phyloP scores from a whole-genome alignment of 1,140 invertebrate species.

The Cydia fagiglandana region DNA sequence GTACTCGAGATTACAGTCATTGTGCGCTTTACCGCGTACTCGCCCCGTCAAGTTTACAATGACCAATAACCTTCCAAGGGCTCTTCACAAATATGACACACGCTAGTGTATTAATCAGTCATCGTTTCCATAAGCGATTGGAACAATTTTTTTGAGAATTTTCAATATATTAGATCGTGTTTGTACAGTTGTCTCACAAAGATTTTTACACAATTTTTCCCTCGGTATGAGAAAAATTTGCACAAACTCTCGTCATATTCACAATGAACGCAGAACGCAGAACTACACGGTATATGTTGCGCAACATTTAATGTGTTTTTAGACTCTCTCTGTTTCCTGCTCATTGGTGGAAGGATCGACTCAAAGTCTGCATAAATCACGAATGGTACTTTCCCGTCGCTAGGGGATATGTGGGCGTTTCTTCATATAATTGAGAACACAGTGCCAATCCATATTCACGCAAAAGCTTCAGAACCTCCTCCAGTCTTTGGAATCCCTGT shows the following conservation, averaged over 20 bases:
- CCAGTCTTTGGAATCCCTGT: no score
- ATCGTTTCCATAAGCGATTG: background rate
- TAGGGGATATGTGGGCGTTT: no score
- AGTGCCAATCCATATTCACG: no score
- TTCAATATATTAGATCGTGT: background rate
- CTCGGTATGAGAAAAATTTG: background rate
- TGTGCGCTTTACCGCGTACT: background rate
- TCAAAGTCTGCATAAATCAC: no score
- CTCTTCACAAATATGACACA: constrained; percentile 2
- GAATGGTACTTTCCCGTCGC: no score
- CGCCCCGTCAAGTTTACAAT: background rate
- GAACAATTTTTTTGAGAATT: background rate
- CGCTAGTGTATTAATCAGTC: background rate
- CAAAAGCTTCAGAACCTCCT: no score
- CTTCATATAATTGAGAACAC: no score
- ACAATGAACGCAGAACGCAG: background rate
- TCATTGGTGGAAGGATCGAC: no score
- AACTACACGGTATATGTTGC: background rate
- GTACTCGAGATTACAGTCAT: background rate
- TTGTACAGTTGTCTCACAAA: background rate
- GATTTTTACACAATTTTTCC: background rate
- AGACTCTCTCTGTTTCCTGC: no score
- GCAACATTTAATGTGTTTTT: no score
- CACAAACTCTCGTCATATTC: background rate
- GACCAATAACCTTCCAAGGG: background rate